Conservation (phyloP, 2,888 invertebrate species). For the Parascotia fuliginaria region DNA sequence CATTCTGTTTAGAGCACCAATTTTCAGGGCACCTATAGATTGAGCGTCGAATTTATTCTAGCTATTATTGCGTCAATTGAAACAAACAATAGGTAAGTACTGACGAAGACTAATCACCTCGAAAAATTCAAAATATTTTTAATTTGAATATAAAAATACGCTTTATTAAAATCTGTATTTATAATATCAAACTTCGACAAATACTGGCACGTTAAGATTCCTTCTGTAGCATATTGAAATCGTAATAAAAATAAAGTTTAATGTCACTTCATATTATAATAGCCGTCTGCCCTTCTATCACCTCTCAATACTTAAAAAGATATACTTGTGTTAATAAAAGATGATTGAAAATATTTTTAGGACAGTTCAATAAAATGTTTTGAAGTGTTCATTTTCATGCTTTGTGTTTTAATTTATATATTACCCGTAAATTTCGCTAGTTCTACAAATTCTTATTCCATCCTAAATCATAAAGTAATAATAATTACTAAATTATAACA, state of each 20-base stretch:
- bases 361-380: neutral
- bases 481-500: too few species aligned
- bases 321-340: neutral
- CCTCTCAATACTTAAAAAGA: constrained; percentile 24
- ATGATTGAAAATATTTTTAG: neutral
- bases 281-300: constrained; percentile 46
- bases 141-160: constrained; percentile 17
- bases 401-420: neutral
- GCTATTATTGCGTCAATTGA: too few species aligned
- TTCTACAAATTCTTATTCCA: too few species aligned
- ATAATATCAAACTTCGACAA: constrained; percentile 1
- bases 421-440: too few species aligned
- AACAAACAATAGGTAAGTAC: too few species aligned
- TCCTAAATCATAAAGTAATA: too few species aligned
- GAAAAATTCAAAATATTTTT: constrained; percentile 8
- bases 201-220: constrained; percentile 4
- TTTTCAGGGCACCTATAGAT: too few species aligned
- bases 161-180: neutral
- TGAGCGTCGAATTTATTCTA: too few species aligned
- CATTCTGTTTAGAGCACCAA: too few species aligned
- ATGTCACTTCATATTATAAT: constrained; percentile 22
- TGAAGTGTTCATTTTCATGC: neutral
- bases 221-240: constrained; percentile 12
- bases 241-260: constrained; percentile 12
- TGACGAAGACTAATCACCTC: too few species aligned